These are phyloP conservation scores for Takifugu flavidus DNA, from an alignment of 2,113 vertebrate genomes.

Conservation along the genomic window DNA sequence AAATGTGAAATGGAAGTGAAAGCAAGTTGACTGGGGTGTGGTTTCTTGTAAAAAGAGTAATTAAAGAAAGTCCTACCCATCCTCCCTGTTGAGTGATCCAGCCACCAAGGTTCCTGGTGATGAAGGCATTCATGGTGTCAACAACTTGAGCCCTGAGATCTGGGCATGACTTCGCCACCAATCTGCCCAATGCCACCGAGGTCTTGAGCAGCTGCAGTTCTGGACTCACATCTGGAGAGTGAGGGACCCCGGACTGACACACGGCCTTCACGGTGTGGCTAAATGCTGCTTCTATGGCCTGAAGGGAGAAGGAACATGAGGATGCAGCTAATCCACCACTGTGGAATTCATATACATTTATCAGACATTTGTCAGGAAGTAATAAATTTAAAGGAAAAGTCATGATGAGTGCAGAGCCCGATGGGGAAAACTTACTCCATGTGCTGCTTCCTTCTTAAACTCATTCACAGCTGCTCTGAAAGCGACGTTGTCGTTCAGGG, in stretches of 20 bases:
- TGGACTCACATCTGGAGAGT: constrained; percentile 39
- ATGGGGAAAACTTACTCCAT: constrained; percentile 48
- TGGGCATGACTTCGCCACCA: constrained; percentile 51
- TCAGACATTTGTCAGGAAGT: background rate
- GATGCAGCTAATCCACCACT: background rate
- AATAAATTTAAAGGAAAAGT: no score
- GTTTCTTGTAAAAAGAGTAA: background rate
- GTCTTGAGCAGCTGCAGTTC: constrained; percentile 67
- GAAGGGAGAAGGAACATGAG: background rate
- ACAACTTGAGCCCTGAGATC: constrained; percentile 31
- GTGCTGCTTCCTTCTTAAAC: constrained; percentile 17
- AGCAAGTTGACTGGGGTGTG: background rate
- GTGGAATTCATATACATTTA: background rate
- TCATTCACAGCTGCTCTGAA: constrained; percentile 38
- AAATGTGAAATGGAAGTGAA: background rate
- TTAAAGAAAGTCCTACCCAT: constrained; percentile 62
- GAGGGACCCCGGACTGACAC: constrained; percentile 19
- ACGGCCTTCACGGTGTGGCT: constrained; percentile 35
- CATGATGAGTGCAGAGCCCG: no score
- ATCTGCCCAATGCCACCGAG: constrained; percentile 44
- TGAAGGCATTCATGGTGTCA: constrained; percentile 27
- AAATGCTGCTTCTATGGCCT: constrained; percentile 48
- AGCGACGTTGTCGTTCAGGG: constrained; percentile 18
- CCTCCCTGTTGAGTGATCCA: constrained; percentile 70
- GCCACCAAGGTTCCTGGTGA: constrained; percentile 39